phyloP scores from a whole-genome alignment of 1,140 invertebrate species.

The Helicoverpa armigera region DNA sequence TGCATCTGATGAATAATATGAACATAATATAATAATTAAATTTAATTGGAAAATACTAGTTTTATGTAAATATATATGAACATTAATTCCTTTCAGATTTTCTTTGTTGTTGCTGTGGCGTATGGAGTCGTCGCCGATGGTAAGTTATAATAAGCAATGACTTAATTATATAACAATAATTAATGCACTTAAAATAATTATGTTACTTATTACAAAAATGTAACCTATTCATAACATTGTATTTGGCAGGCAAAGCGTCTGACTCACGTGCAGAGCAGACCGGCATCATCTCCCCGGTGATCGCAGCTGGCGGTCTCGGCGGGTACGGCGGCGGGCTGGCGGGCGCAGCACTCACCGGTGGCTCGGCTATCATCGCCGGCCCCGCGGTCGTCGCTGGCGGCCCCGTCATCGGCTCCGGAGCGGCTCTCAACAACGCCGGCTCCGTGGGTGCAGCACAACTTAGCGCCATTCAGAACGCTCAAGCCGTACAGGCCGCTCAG shows the following conservation, averaged over 20 bases:
- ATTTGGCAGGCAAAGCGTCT: constrained; percentile 58
- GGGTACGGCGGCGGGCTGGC: constrained; percentile 50
- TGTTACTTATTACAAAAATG: too few species aligned
- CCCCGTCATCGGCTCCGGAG: constrained; percentile 56
- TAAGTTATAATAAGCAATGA: too few species aligned
- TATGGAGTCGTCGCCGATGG: constrained; percentile 78
- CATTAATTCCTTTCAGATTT: constrained; percentile 68
- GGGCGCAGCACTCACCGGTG: constrained; percentile 54
- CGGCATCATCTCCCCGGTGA: constrained; percentile 58
- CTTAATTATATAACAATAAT: too few species aligned
- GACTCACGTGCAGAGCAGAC: constrained; percentile 68
- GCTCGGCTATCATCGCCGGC: constrained; percentile 13
- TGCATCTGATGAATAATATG: too few species aligned
- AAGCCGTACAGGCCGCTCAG: constrained; percentile 76
- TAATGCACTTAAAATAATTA: too few species aligned
- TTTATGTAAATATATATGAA: too few species aligned
- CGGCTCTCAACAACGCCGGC: constrained; percentile 74
- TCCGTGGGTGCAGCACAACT: constrained; percentile 78
- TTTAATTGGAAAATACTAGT: too few species aligned
- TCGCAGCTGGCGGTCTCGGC: constrained; percentile 48
- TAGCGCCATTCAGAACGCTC: constrained; percentile 80
- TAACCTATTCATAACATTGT: too few species aligned
- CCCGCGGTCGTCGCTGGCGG: constrained; percentile 48
- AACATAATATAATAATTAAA: too few species aligned
- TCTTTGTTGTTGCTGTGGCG: constrained; percentile 80